Evolutionary conservation across 2,113 vertebrate species (phyloP), one percentile per base, ranked within the genome.

Genomic region (Phalacrocorax pelagicus): DNA sequence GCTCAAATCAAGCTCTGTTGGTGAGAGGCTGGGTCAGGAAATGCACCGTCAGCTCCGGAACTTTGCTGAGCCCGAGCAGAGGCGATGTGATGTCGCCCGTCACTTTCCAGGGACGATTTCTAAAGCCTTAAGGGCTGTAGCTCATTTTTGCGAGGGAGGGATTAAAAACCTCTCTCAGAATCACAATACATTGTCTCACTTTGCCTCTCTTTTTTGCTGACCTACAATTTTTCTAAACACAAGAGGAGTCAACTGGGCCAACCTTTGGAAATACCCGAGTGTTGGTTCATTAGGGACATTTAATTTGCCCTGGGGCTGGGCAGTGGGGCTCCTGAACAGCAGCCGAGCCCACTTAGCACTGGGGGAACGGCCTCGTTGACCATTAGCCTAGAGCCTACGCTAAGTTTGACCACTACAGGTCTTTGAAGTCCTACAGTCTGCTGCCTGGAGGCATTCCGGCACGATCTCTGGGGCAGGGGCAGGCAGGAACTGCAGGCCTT

Each of bases 391-490:
- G 15, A 58, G 10, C 10, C 71, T 62, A 63, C 32, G 22, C 11
- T 9, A 52, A 47, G 13, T 61, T 24, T 47, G 29, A 29, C 29
- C 40, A 8, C 54, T 67, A 0, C 0, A 30, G 29, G 20, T 29
- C 63, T 71, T 79, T 27, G 3, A 47, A 54, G 38, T 34, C 20
- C 24, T 34, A 13, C 36, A 34, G 17, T 12, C 57, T 52, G 32
- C 59, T 78, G 19, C 4, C 19, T 46, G n/a, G 24, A 18, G 23
- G 38, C 30, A 23, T 52, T 72, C 24, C 24, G 12, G 14, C 46
- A 11, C 3, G 1, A 11, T 19, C 54, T 12, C 30, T 2, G 13
- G 10, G 20, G 20, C 4, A 5, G 8, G 20, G 12, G 12, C 9
- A 11, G 14, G 14, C 52, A 57, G 30, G 67, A 38, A 57, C 21